phyloP scores from a whole-genome alignment of 37 sponge, comb jelly and placozoan species.

The Spongilla lacustris region DNA sequence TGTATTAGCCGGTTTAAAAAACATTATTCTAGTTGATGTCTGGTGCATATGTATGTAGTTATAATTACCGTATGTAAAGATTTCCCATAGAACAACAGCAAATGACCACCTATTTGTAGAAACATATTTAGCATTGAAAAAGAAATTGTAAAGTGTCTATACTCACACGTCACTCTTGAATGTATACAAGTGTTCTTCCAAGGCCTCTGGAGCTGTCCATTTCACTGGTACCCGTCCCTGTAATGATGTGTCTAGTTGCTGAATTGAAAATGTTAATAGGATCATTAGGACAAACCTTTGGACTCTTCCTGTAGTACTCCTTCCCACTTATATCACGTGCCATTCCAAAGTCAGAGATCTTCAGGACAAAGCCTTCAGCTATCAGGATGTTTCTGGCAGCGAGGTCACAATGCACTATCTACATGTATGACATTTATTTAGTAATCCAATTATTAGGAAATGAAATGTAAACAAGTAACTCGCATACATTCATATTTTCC shows the following conservation, averaged over 20 bases:
- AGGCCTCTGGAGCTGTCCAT: conserved; percentile 80
- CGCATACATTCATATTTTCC: conserved; percentile 37
- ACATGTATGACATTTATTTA: too few species aligned
- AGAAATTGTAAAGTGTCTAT: too few species aligned
- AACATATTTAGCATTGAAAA: too few species aligned
- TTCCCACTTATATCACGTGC: conserved; percentile 48
- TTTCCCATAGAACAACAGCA: conserved; percentile 81
- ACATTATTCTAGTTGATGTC: too few species aligned
- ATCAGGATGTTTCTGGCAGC: conserved; percentile 82
- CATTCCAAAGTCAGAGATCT: conserved; percentile 84
- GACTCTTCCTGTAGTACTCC: conserved; percentile 16
- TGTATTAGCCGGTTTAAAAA: too few species aligned
- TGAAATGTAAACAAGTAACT: neutral
- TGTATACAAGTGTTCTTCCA: conserved; percentile 47
- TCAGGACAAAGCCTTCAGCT: conserved; percentile 62
- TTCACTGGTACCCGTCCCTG: conserved; percentile 68
- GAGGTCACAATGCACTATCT: conserved; percentile 79
- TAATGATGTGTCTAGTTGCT: neutral
- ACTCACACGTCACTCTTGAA: conserved; percentile 80
- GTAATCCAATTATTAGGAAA: too few species aligned
- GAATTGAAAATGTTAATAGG: too few species aligned
- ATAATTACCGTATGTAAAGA: conserved; percentile 71
- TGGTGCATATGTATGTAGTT: neutral
- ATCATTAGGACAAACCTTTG: neutral
- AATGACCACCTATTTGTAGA: conserved; percentile 67